Evolutionary conservation across 2,888 invertebrate species (phyloP).

Genomic region (Calliphora vomitoria): DNA sequence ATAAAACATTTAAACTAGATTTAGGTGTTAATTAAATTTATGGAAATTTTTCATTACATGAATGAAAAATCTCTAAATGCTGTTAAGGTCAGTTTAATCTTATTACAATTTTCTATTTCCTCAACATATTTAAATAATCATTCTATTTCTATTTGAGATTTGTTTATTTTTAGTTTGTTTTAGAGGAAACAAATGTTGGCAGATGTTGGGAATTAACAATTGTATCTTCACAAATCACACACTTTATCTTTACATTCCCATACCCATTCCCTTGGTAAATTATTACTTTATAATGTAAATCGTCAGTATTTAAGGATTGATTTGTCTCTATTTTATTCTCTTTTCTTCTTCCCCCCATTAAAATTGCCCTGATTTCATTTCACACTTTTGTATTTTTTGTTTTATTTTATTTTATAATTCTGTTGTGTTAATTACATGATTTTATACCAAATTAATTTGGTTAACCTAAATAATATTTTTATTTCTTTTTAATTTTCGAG

Average conservation of each 20-base stretch:
- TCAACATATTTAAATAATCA: neutral
- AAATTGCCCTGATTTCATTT: conserved; percentile 44
- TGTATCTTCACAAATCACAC: conserved; percentile 11
- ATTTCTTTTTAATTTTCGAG: conserved; percentile 45
- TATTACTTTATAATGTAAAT: conserved; percentile 2
- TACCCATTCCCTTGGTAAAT: no score
- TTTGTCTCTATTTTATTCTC: neutral
- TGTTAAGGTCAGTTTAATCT: conserved; percentile 1
- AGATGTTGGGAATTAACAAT: conserved; percentile 51
- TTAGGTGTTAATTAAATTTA: conserved; percentile 21
- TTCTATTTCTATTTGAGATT: neutral
- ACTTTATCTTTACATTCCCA: conserved; percentile 5
- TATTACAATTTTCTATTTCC: neutral
- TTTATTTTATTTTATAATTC: conserved; percentile 25
- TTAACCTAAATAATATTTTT: conserved; percentile 65
- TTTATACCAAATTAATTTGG: conserved; percentile 60
- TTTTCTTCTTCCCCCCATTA: neutral
- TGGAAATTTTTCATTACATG: neutral
- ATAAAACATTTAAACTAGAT: neutral
- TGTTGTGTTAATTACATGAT: conserved; percentile 58
- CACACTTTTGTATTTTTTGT: conserved; percentile 37
- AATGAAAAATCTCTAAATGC: neutral
- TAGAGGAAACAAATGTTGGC: conserved; percentile 52
- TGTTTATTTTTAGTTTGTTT: conserved; percentile 31
- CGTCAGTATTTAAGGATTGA: conserved; percentile 22